phyloP scores from a whole-genome alignment of 2,113 vertebrate genomes.

The Numenius arquata region DNA sequence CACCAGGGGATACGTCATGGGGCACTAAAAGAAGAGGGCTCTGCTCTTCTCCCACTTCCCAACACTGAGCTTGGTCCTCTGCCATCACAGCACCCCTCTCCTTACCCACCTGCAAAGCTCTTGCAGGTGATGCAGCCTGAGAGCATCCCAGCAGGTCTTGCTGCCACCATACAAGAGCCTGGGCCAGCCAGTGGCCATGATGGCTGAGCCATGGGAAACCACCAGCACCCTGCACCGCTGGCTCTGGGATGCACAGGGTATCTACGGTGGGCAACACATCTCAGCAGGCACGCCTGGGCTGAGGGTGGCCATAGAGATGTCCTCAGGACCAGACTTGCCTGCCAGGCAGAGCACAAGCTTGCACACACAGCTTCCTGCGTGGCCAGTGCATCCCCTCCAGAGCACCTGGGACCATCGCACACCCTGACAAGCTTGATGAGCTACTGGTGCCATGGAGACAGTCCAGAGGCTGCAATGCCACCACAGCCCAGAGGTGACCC shows the following conservation, averaged over 20 bases:
- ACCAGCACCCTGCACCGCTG: not conserved
- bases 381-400: not conserved
- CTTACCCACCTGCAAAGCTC: not conserved
- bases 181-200: not conserved
- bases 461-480: not conserved
- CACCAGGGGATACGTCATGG: not conserved
- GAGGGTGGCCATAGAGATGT: accelerated
- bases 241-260: not conserved
- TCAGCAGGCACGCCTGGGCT: not conserved
- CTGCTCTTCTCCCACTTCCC: not conserved
- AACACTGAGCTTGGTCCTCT: accelerated
- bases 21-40: not conserved
- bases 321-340: not conserved
- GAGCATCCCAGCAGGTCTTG: not conserved
- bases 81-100: not conserved
- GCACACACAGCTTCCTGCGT: not conserved
- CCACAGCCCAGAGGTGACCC: not conserved
- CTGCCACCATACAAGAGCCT: not conserved
- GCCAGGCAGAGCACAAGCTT: not conserved
- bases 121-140: not conserved
- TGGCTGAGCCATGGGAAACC: accelerated
- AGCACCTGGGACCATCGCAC: not conserved
- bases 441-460: not conserved
- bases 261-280: not conserved
- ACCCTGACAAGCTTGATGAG: accelerated